Evolutionary conservation across 35 echinoderm and acorn worm genomes (phyloP).

Genomic region (Ptychodera flava): DNA sequence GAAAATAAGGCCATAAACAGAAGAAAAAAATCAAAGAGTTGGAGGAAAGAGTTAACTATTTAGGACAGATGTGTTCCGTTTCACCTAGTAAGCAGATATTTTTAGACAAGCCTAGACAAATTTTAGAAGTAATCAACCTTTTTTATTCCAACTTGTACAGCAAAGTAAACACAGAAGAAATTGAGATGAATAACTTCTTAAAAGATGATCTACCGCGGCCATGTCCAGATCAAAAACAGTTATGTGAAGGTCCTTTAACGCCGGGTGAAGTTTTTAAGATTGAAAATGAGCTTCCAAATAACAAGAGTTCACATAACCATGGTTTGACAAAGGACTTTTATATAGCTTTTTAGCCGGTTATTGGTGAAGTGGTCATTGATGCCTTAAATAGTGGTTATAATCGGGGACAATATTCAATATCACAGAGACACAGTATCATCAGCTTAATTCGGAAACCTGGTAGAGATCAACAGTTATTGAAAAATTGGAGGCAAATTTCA

Average conservation of each 20-base stretch:
- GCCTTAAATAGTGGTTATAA: slow-evolving; percentile 15
- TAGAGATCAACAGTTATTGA: slow-evolving; percentile 7
- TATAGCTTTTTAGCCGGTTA: slow-evolving; percentile 16
- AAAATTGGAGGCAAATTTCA: slow-evolving; percentile 19
- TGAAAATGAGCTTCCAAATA: background rate
- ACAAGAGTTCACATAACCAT: slow-evolving; percentile 19
- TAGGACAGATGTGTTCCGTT: no score
- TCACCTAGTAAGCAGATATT: background rate
- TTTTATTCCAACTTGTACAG: no score
- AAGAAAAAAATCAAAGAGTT: no score
- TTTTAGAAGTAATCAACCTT: no score
- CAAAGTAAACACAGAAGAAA: no score
- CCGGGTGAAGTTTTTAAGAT: background rate
- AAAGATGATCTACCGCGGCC: no score
- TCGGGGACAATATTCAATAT: background rate
- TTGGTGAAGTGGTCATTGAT: slow-evolving; percentile 6
- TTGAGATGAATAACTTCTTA: no score
- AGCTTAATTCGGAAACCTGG: slow-evolving; percentile 21
- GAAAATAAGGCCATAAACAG: no score
- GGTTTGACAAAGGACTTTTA: slow-evolving; percentile 18
- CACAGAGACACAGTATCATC: slow-evolving; percentile 20
- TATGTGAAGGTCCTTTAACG: slow-evolving; percentile 21
- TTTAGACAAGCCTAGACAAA: slow-evolving; percentile 11
- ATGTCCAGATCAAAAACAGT: background rate
- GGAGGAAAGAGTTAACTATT: no score